Conservation (phyloP, 1,140 invertebrate species). For the Drosophila athabasca region DNA sequence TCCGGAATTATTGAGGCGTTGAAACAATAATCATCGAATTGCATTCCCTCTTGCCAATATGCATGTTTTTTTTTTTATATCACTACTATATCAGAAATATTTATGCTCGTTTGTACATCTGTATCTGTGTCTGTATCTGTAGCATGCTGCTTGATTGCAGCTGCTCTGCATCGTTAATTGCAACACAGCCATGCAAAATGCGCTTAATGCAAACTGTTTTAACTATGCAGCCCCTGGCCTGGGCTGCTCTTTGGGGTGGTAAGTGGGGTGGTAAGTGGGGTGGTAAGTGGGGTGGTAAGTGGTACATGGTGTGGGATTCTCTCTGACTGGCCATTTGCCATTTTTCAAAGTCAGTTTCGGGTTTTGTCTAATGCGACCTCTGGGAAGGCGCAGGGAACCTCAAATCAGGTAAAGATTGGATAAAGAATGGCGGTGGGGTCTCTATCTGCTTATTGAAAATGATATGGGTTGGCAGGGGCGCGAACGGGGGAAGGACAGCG, state of each 20-base stretch:
- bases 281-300: neutral
- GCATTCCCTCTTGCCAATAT: slow-evolving; percentile 14
- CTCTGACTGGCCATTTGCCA: slow-evolving; percentile 43
- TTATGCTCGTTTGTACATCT: slow-evolving; percentile 4
- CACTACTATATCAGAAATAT: slow-evolving; percentile 9
- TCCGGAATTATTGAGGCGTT: slow-evolving; percentile 76
- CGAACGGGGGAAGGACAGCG: neutral
- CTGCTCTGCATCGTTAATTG: slow-evolving; percentile 65
- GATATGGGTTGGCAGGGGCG: slow-evolving; percentile 28
- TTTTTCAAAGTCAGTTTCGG: slow-evolving; percentile 70
- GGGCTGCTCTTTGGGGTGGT: neutral
- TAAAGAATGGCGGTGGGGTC: neutral
- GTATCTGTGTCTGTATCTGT: no score
- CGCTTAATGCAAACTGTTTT: slow-evolving; percentile 55
- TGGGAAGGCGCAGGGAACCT: slow-evolving; percentile 46
- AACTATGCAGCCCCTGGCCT: neutral
- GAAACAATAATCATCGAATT: slow-evolving; percentile 75
- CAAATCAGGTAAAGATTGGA: slow-evolving; percentile 2
- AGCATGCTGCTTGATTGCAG: slow-evolving; percentile 62
- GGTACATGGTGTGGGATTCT: no score
- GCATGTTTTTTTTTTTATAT: neutral
- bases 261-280: neutral
- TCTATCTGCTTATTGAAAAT: slow-evolving; percentile 31
- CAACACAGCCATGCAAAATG: slow-evolving; percentile 66
- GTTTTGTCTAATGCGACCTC: slow-evolving; percentile 61